Evolutionary conservation across 2,888 invertebrate genomes (phyloP), one percentile per base, ranked within the genome.

Genomic region (Apoda limacodes): DNA sequence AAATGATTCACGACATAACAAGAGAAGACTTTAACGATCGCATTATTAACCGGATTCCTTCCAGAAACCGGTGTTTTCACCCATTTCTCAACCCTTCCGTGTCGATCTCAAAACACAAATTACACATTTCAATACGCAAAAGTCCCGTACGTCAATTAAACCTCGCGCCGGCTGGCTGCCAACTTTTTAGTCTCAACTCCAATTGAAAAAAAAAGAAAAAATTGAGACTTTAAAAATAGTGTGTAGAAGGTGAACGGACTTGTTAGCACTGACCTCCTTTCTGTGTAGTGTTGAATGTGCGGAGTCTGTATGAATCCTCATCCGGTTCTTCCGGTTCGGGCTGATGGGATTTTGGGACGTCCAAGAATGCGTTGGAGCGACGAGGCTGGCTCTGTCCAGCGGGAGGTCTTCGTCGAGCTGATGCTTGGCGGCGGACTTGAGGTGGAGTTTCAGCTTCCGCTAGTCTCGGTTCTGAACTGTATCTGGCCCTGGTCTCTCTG

Each of bases 281-380:
- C 52, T 90, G 87, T 52, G 95, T 92, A 75, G 90, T 90, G 76
- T 93, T 92, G 83, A 98, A 98, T 47, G 94, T 93, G 53, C 97
- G 85, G 53, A 97, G 86, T 44, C 95, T 85, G 76, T 95, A 94
- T 41, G 91, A 89, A 69, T 94, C 93, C 55, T 93, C 93, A 53
- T 93, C 92, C 30, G 89, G 89, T 41, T 86, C 85, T 13, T 85
- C 82, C 22, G 83, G 82, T 1, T 70, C 59, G 30, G 72, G 76
- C 31, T 61, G 58, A 3, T 61, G 44, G 22, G 50, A 50, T 37
- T 59, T 57, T 0, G 89, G 89, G 13, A 90, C 89, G 56, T 89
- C 89, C 39, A 89, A 75, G 69, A 88, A 89, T 26, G 88, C 88
- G 41, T 87, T 85, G 45, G 87, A 87, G 57, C 88, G 87, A 31